phyloP scores from a whole-genome alignment of 1,140 invertebrate species.

The Apis florea region DNA sequence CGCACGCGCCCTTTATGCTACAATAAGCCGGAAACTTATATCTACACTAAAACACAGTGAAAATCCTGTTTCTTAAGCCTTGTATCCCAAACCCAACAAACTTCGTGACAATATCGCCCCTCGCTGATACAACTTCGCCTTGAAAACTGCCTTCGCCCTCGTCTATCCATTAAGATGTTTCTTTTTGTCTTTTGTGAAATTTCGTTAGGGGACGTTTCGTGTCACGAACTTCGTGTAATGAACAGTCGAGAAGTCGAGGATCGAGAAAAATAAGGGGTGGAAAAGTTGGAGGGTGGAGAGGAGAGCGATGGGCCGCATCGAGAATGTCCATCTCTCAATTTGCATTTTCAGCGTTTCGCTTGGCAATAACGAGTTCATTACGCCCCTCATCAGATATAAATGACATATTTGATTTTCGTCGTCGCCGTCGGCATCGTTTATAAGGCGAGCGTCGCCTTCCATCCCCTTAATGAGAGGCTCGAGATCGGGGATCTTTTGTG shows the following conservation, averaged over 20 bases:
- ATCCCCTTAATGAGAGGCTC: conserved; percentile 49
- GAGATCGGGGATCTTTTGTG: conserved; percentile 25
- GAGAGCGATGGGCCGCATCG: conserved; percentile 15
- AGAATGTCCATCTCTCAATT: conserved; percentile 65
- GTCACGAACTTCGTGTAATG: conserved; percentile 10
- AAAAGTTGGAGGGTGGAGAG: neutral
- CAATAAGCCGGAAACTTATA: neutral
- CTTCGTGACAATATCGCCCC: neutral
- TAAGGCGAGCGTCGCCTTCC: conserved; percentile 17
- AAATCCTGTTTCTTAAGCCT: neutral
- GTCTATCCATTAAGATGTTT: neutral
- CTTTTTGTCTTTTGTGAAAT: conserved; percentile 14
- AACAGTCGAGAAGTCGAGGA: neutral
- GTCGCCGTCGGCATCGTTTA: conserved; percentile 27
- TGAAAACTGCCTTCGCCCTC: neutral
- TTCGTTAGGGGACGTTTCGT: neutral
- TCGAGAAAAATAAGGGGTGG: conserved; percentile 47
- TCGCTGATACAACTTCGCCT: neutral
- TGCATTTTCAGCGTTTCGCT: conserved; percentile 72
- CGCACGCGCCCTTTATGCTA: neutral
- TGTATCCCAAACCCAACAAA: neutral
- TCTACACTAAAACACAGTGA: neutral
- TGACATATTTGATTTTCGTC: conserved; percentile 74
- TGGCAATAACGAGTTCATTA: conserved; percentile 75
- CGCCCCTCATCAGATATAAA: conserved; percentile 72